A percentile compares a stretch with the other conserved stretches of the same genome.
Evolutionary conservation across 1,140 invertebrate genomes (phyloP).

Genomic region (Drosophila kikkawai): DNA sequence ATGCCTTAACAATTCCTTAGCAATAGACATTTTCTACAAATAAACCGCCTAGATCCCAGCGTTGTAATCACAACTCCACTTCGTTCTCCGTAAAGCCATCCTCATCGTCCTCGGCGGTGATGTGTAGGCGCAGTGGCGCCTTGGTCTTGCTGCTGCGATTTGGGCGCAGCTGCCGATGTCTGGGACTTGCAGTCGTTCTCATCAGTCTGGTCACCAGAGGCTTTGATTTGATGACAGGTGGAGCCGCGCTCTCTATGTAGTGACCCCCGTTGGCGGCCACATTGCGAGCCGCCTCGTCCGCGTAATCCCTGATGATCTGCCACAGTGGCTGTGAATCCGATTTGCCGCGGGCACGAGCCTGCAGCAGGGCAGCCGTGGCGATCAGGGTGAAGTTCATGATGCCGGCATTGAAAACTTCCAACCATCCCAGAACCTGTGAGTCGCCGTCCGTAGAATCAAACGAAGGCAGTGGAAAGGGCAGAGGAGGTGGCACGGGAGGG

Average conservation of each 20-base stretch:
- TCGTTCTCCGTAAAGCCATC: conserved; percentile 27
- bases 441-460: conserved; percentile 32
- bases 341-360: conserved; percentile 48
- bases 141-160: conserved; percentile 6
- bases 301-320: conserved; percentile 68
- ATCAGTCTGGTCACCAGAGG: background rate
- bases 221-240: background rate
- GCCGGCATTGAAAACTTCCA: conserved; percentile 71
- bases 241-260: conserved; percentile 23
- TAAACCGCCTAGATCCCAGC: too few relatives aligned
- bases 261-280: conserved; percentile 51
- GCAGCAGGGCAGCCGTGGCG: conserved; percentile 52
- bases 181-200: background rate
- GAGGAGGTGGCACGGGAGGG: background rate
- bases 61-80: conserved; percentile 10
- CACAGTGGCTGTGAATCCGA: conserved; percentile 51
- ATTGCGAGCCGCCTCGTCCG: conserved; percentile 65
- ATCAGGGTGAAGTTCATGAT: conserved; percentile 68
- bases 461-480: conserved; percentile 36
- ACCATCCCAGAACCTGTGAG: conserved; percentile 45
- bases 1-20: background rate
- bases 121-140: conserved; percentile 53
- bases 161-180: conserved; percentile 1
- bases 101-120: conserved; percentile 72
- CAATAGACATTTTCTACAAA: background rate